Evolutionary conservation across 2,888 invertebrate genomes (phyloP).

Genomic region (Hipparchia semele): DNA sequence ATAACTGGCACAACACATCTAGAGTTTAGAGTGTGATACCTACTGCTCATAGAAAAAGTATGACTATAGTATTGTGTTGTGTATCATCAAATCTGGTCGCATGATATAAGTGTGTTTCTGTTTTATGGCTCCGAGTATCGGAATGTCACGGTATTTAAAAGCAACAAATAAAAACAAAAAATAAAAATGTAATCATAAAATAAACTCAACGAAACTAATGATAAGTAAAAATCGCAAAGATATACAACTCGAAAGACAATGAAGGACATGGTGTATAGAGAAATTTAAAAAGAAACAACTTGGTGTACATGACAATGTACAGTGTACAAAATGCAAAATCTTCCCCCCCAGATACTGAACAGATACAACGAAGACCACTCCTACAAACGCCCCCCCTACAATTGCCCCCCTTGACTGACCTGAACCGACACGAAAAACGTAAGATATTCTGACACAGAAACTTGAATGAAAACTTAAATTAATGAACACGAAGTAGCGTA

Average conservation of each 20-base stretch:
- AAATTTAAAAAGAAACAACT: not conserved
- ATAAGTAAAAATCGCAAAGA: not conserved
- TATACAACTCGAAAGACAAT: not conserved
- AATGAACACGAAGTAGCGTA: no score
- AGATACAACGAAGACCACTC: not conserved
- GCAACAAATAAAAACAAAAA: not conserved
- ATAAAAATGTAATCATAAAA: not conserved
- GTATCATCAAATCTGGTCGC: no score
- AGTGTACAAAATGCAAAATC: not conserved
- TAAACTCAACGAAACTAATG: not conserved
- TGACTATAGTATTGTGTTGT: no score
- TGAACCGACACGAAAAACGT: not conserved
- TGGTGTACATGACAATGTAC: not conserved
- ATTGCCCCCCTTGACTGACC: not conserved
- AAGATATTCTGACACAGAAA: not conserved
- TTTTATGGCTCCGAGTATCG: no score
- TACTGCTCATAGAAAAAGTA: no score
- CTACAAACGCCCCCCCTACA: not conserved
- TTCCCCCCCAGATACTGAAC: not conserved
- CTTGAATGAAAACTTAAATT: not conserved
- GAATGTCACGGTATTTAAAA: not conserved
- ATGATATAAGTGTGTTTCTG: no score
- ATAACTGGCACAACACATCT: no score
- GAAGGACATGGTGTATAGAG: not conserved
- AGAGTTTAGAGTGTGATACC: no score